Conservation (phyloP, 2,797 vertebrate genomes). For the Cossypha polioptera region DNA sequence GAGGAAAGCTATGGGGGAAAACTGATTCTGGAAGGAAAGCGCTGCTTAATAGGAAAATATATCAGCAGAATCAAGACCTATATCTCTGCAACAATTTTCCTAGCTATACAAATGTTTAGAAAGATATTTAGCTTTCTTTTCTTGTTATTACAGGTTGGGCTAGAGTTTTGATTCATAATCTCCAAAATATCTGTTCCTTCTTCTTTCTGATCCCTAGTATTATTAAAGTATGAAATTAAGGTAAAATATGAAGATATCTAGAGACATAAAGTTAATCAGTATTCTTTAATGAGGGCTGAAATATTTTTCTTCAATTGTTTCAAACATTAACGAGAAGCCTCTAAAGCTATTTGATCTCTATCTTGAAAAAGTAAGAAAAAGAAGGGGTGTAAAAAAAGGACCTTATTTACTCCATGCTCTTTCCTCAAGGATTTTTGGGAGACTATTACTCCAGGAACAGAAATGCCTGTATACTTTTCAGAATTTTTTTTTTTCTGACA, state of each 20-base stretch:
- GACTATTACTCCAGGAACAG: not conserved
- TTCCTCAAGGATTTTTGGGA: not conserved
- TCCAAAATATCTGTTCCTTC: not conserved
- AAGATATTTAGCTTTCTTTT: not conserved
- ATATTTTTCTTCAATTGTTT: not conserved
- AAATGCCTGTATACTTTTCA: not conserved
- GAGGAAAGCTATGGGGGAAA: not conserved
- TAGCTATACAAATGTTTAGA: not conserved
- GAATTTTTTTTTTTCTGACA: not conserved
- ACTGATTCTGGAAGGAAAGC: not conserved
- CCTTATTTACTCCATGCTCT: not conserved
- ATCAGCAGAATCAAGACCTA: not conserved
- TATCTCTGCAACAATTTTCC: not conserved
- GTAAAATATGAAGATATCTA: not conserved
- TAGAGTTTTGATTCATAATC: not conserved
- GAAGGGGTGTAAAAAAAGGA: not conserved
- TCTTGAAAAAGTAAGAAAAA: not conserved
- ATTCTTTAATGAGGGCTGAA: not conserved
- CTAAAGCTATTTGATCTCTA: not conserved
- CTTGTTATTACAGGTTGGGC: not conserved
- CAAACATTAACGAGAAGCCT: not conserved
- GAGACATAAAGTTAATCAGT: not conserved
- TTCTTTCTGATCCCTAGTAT: not conserved
- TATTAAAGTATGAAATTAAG: not conserved
- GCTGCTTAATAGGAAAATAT: not conserved